A percentile compares a stretch with the other conserved stretches of the same genome.
Conservation (phyloP, 2,888 invertebrate species). For the Muscina levida region DNA sequence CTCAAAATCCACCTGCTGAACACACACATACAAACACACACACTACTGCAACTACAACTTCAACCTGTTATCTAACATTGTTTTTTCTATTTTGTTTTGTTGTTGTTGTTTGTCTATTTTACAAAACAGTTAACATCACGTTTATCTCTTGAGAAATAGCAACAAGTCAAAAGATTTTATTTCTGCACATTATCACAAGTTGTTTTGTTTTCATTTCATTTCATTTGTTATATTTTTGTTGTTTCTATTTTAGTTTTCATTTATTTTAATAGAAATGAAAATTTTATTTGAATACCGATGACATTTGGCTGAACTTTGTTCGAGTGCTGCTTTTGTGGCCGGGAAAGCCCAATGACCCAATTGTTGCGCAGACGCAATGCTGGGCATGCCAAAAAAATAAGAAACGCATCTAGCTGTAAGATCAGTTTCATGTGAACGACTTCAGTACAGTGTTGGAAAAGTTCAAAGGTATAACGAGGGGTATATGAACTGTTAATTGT, state of each 20-base stretch:
- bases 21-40: not conserved
- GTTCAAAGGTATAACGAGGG: constrained; percentile 47
- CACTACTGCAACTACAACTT: not conserved
- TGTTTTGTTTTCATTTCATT: no score
- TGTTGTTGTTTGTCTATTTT: no score
- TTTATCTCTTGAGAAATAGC: not conserved
- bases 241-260: no score
- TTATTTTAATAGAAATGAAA: constrained; percentile 5
- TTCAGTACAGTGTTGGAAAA: no score
- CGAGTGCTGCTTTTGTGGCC: not conserved
- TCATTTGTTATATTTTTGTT: no score
- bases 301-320: not conserved
- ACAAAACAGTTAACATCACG: not conserved
- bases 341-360: not conserved
- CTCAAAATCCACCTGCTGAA: not conserved
- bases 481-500: constrained; percentile 39
- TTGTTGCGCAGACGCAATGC: no score
- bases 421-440: not conserved
- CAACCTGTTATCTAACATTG: constrained; percentile 2
- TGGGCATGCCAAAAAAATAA: not conserved
- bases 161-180: not conserved
- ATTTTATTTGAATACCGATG: not conserved
- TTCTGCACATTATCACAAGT: no score
- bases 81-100: not conserved
- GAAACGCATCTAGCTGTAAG: not conserved